Percentiles rank a stretch among this genome's conserved stretches.
Conservation (phyloP, 2,888 invertebrate genomes). For the Dryobota labecula region DNA sequence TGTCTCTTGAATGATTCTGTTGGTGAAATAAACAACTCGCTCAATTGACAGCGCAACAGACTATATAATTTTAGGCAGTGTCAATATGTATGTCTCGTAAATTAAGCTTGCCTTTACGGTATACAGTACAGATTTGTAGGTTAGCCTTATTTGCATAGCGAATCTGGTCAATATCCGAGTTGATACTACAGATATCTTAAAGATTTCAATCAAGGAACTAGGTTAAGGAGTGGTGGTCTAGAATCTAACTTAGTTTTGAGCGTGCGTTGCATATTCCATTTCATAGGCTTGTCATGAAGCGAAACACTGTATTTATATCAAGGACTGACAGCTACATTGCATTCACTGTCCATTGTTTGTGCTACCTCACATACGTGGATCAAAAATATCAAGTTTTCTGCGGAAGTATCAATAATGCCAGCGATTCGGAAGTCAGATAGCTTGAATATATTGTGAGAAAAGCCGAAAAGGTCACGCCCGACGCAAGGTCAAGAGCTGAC, state of each 20-base stretch:
- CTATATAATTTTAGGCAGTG: conserved; percentile 25
- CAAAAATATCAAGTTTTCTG: conserved; percentile 55
- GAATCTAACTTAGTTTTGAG: conserved; percentile 43
- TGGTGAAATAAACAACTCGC: conserved; percentile 33
- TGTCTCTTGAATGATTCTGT: conserved; percentile 31
- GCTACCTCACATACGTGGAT: conserved; percentile 21
- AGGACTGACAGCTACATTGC: conserved; percentile 24
- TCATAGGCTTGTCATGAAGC: conserved; percentile 20
- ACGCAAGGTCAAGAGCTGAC: conserved; percentile 81
- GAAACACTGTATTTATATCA: conserved; percentile 23
- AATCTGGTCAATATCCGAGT: conserved; percentile 50
- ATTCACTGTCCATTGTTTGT: conserved; percentile 52
- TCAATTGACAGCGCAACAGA: conserved; percentile 18
- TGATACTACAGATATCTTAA: conserved; percentile 45
- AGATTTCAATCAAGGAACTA: conserved; percentile 59
- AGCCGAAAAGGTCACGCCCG: conserved; percentile 79
- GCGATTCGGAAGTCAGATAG: conserved; percentile 78
- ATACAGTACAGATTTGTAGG: conserved; percentile 46
- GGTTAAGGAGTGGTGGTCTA: conserved; percentile 58
- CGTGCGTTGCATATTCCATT: conserved; percentile 45
- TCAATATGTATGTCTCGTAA: conserved; percentile 43
- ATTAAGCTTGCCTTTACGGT: conserved; percentile 37
- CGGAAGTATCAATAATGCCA: conserved; percentile 76
- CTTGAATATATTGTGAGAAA: conserved; percentile 74
- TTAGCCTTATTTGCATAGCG: conserved; percentile 44